Base-by-base conservation (phyloP, 64 coral and sea anemone species). In the Montipora foliosa region DNA sequence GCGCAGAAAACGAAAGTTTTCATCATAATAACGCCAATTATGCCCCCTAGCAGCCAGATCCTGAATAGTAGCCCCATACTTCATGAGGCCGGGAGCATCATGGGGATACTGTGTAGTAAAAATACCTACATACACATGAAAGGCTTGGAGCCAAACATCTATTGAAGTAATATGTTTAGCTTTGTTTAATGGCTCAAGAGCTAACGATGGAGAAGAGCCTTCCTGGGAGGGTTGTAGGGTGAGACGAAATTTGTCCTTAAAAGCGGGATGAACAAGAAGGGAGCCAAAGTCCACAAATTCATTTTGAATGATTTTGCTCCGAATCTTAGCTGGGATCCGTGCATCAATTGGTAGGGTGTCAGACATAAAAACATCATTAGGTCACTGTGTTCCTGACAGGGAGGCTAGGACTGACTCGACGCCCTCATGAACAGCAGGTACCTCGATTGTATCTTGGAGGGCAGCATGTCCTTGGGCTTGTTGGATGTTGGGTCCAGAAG, bases 1-100 rank as follows among this genome's bases (percentile, higher is more conserved):
- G 55, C 49, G 74, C 64, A 90, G 14, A 55, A 77, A 89, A 19
- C 87, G 14, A 58, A 79, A 90, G 77, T 90, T 79, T 79, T 91
- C 89, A 73, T 91, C 89, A 55, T 91, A 82, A 91, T 82, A 82
- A 44, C 79, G 57, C 89, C 89, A 91, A 53, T 82, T 47, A 59
- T 70, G 62, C 21, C 89, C 89, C 61, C 78, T 44, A 25, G 89
- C 62, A 61, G 78, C 78, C 44, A 91, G 55, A 48, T 91, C 89
- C 0, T 67, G 53, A 48, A 91, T 91, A 70, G 70, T 67, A 77
- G 79, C 78, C 5, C 78, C 47, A 59, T 91, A 91, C 61, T 91
- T 82, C 79, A 82, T 91, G 12, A 82, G 70, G 59, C 21, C 44
- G 10, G 78, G 76, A 20, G 89, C 77, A n/a, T 91, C 89, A 19